A percentile compares a stretch with the other conserved stretches of the same genome.
phyloP scores from a whole-genome alignment of 1,140 invertebrate genomes.

The Solenopsis invicta region DNA sequence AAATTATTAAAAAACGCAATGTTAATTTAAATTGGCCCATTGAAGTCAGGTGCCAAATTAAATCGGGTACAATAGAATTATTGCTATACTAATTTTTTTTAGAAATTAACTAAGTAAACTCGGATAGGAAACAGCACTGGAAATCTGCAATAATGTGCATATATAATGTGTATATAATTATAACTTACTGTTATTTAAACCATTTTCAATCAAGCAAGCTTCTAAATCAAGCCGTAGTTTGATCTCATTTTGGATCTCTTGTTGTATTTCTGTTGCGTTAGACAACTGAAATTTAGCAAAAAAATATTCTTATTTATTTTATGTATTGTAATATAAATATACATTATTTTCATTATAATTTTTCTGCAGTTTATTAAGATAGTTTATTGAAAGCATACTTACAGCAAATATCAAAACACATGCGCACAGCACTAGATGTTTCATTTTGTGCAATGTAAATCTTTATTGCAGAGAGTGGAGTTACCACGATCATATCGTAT shows the following conservation, averaged over 20 bases:
- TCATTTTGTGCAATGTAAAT: background rate
- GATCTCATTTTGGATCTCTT: background rate
- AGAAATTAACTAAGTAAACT: too few species aligned
- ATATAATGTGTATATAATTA: background rate
- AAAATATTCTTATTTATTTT: background rate
- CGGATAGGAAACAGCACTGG: too few species aligned
- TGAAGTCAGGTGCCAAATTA: background rate
- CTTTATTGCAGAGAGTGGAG: background rate
- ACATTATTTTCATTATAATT: background rate
- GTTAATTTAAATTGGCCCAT: background rate
- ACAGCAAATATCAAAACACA: constrained; percentile 1
- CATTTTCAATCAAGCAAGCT: background rate
- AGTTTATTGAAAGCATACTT: background rate
- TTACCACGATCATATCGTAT: background rate
- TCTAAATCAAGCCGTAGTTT: too few species aligned
- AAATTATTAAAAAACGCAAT: background rate
- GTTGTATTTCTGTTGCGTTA: background rate
- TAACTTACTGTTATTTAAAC: background rate
- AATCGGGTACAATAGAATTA: background rate
- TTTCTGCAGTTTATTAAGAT: background rate
- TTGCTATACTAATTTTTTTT: background rate
- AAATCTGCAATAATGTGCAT: background rate
- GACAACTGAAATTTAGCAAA: constrained; percentile 1
- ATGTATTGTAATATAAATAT: background rate
- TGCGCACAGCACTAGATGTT: background rate